phyloP scores from a whole-genome alignment of 1,140 invertebrate genomes.

The Metopolophium dirhodum region DNA sequence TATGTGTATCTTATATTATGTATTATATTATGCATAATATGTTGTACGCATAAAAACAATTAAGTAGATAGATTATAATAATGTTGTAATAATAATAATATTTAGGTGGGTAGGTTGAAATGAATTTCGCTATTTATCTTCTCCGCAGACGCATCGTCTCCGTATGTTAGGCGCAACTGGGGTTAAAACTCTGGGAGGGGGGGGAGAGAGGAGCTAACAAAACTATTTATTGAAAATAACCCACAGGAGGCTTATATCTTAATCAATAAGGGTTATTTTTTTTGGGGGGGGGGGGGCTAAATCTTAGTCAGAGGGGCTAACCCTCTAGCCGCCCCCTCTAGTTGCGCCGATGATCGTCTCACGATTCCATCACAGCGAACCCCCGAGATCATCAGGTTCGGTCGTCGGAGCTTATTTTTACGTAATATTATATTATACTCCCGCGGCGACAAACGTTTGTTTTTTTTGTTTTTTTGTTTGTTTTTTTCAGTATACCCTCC shows the following conservation, averaged over 20 bases:
- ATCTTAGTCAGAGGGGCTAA: no score
- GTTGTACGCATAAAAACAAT: not conserved
- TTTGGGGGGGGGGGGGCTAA: no score
- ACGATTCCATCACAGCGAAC: not conserved
- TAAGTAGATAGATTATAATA: not conserved
- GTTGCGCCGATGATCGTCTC: no score
- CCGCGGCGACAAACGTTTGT: not conserved
- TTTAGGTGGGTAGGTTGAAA: not conserved
- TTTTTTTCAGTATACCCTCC: not conserved
- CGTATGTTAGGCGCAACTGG: no score
- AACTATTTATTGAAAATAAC: no score
- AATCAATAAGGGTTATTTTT: no score
- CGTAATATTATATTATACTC: not conserved
- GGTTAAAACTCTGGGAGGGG: no score
- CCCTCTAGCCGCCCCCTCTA: no score
- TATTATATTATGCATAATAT: not conserved
- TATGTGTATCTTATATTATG: not conserved
- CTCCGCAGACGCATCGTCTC: no score
- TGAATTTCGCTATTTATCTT: not conserved
- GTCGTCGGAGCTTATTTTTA: not conserved
- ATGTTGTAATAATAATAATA: no score
- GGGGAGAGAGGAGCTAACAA: no score
- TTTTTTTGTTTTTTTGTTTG: constrained; percentile 28
- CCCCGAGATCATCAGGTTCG: not conserved
- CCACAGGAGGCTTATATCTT: no score